Evolutionary conservation across 2,797 vertebrate genomes (phyloP).

Genomic region (Chaenodraco wilsoni): DNA sequence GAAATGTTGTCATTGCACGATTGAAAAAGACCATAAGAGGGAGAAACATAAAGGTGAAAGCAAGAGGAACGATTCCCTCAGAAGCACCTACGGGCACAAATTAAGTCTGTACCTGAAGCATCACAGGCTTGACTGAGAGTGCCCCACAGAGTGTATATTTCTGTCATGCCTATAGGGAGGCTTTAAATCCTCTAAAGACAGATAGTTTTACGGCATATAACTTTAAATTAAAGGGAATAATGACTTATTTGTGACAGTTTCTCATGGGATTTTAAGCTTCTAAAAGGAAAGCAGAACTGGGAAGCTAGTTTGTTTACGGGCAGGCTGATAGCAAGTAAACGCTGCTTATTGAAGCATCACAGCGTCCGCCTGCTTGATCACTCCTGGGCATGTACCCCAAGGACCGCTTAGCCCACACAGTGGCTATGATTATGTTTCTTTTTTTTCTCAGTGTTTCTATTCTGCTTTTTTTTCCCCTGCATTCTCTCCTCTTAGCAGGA

Average conservation of each 20-base stretch:
- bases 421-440: slow-evolving; percentile 35
- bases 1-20: slow-evolving; percentile 25
- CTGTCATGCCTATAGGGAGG: slow-evolving; percentile 25
- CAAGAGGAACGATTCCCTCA: slow-evolving; percentile 1
- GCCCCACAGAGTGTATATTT: slow-evolving; percentile 33
- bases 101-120: slow-evolving; percentile 45
- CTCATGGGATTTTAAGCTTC: slow-evolving; percentile 32
- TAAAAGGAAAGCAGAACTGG: slow-evolving; percentile 30
- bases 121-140: slow-evolving; percentile 21
- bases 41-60: slow-evolving; percentile 12
- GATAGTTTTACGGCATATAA: slow-evolving; percentile 17
- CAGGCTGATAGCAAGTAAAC: slow-evolving; percentile 60
- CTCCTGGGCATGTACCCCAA: slow-evolving; percentile 55
- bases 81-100: slow-evolving; percentile 41
- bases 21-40: slow-evolving; percentile 35
- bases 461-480: neutral
- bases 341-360: slow-evolving; percentile 56
- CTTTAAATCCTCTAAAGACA: slow-evolving; percentile 18
- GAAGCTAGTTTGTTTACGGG: slow-evolving; percentile 57
- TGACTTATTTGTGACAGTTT: slow-evolving; percentile 45
- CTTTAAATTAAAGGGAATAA: slow-evolving; percentile 49
- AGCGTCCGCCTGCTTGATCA: slow-evolving; percentile 57
- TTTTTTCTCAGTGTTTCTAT: slow-evolving; percentile 39
- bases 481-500: slow-evolving; percentile 44
- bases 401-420: slow-evolving; percentile 59